Conservation (phyloP, 1,140 invertebrate genomes). For the Scaptomyza graminum region DNA sequence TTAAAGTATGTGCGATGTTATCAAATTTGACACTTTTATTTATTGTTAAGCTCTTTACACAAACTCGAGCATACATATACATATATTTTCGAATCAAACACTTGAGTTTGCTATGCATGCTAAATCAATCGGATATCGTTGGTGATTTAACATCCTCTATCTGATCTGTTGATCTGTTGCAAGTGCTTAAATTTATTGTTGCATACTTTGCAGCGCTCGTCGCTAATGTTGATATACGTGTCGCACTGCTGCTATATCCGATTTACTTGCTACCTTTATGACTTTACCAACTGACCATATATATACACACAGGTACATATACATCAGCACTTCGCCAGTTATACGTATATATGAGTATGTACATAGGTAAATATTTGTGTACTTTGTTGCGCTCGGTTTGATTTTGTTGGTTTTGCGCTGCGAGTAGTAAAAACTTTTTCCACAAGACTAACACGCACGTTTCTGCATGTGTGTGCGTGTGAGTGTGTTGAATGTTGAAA, state of each 20-base stretch:
- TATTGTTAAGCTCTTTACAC: too few relatives aligned
- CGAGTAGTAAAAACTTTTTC: constrained; percentile 64
- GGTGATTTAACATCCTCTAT: not conserved
- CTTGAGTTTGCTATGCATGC: not conserved
- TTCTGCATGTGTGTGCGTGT: not conserved
- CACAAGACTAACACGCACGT: constrained; percentile 56
- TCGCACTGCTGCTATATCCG: constrained; percentile 11
- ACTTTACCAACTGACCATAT: constrained; percentile 28
- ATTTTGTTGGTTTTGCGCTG: constrained; percentile 68
- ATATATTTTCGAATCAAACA: not conserved
- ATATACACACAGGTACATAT: constrained; percentile 2
- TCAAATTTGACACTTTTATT: too few relatives aligned
- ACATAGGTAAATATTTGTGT: constrained; percentile 73
- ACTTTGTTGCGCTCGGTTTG: constrained; percentile 77
- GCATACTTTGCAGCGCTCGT: constrained; percentile 15
- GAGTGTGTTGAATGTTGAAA: constrained; percentile 59
- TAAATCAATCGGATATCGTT: not conserved
- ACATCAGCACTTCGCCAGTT: not conserved
- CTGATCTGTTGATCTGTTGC: not conserved
- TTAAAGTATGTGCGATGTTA: too few relatives aligned
- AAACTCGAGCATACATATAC: too few relatives aligned
- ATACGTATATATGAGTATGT: constrained; percentile 7
- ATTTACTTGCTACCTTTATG: constrained; percentile 20
- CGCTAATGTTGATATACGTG: constrained; percentile 12
- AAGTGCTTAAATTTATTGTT: constrained; percentile 16